Base-by-base conservation (phyloP, 1,140 invertebrate species). In the Pachypsylla venusta region DNA sequence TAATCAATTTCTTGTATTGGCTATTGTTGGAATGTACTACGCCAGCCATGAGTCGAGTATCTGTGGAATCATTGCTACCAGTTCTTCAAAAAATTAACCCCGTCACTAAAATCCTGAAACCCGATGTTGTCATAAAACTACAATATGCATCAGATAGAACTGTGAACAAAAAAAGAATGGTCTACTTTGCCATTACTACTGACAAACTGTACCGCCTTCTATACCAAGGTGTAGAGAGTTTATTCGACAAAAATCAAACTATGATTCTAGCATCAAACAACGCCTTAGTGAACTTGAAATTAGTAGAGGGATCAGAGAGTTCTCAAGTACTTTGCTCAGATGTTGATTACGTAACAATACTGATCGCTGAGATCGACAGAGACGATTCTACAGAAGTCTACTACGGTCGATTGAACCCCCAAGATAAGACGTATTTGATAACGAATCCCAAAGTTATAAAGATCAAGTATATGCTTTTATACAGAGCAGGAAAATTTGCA, bases 1-100 rank as follows among this genome's bases (percentile, higher is more conserved):
- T 22, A 7, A 48, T 48, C 16, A n/a, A 48, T n/a, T 48, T 48
- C 42, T 48, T 48, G 22, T 22, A 48, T 48, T 48, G 42, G 42
- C 42, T 48, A 3, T 19, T 22, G 4, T n/a, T 48, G n/a, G 42
- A 48, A 22, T 19, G 16, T n/a, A 48, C n/a, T 7, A 10, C 42
- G 22, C 42, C 42, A 4, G 4, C 42, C 4, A 5, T 48, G 42
- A 19, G 16, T 7, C 42, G 22, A 48, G 42, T 48, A 5, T 5
- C 42, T n/a, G 7, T 19, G 7, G 42, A 48, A 3, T 5, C 16
- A n/a, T 7, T 48, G 42, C 4, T 48, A n/a, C 42, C 5, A 19
- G 16, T 48, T 4, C 22, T 48, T 19, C 42, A 48, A 3, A 48
- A 48, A 22, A 48, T 48, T 22, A 48, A 48, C 42, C 42, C 42